Conservation (phyloP, 1,140 invertebrate species). For the Cataglyphis hispanica region DNA sequence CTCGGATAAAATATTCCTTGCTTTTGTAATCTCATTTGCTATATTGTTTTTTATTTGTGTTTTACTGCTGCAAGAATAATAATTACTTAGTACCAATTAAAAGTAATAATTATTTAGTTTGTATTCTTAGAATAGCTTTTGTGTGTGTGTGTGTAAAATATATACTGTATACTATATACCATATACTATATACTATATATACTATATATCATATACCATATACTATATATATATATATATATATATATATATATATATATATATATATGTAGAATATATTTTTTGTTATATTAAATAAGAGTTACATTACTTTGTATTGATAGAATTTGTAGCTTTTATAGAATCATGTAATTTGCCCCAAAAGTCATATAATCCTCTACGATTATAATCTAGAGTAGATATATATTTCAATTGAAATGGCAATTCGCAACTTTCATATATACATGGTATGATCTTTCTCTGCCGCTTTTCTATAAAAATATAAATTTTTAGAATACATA, state of each 20-base stretch:
- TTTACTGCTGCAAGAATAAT: conserved; percentile 12
- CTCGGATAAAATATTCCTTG: background rate
- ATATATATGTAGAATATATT: background rate
- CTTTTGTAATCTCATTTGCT: background rate
- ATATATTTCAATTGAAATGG: conserved; percentile 88
- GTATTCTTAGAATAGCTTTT: background rate
- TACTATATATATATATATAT: too few species aligned
- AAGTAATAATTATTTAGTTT: conserved; percentile 4
- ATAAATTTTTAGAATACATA: background rate
- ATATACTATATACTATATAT: too few species aligned
- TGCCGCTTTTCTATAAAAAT: conserved; percentile 84
- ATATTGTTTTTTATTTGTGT: background rate
- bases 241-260: too few species aligned
- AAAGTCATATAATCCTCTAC: conserved; percentile 88
- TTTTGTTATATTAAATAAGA: background rate
- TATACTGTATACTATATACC: too few species aligned
- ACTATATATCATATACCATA: too few species aligned
- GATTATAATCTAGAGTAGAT: conserved; percentile 87
- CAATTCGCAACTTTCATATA: conserved; percentile 88
- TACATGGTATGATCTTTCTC: conserved; percentile 90
- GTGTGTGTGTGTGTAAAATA: background rate
- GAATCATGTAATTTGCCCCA: conserved; percentile 88
- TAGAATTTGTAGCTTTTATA: conserved; percentile 72
- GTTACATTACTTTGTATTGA: background rate
- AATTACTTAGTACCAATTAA: background rate